Evolutionary conservation across 2,797 vertebrate species (phyloP).

Genomic region (Euphonia xanthogaster): DNA sequence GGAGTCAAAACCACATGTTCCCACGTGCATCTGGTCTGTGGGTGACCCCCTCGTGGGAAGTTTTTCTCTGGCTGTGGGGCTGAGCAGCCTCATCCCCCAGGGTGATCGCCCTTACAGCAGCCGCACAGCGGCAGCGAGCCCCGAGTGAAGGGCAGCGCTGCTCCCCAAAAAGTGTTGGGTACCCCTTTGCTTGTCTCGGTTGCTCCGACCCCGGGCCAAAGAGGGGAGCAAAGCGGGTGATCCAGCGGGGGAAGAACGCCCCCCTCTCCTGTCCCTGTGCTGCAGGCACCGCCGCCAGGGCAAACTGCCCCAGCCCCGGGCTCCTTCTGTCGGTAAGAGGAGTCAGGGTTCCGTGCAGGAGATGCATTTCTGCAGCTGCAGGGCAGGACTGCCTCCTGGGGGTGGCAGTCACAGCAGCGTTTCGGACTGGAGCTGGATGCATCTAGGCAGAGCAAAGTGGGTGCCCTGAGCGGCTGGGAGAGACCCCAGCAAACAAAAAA

Average conservation of each 20-base stretch:
- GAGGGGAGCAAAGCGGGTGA: neutral
- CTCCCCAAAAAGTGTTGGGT: rapidly evolving
- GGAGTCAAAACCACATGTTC: neutral
- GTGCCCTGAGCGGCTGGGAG: neutral
- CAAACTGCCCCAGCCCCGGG: rapidly evolving
- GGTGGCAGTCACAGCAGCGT: neutral
- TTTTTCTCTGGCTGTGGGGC: neutral
- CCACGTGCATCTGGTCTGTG: neutral
- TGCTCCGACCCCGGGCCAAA: neutral
- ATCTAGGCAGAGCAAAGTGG: neutral
- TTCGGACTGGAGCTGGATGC: neutral
- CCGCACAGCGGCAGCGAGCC: neutral
- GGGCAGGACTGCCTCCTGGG: slow-evolving; percentile 1
- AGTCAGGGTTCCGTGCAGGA: rapidly evolving
- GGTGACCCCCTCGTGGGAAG: neutral
- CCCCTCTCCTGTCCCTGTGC: neutral
- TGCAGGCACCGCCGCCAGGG: neutral
- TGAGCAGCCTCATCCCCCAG: neutral
- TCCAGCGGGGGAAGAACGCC: neutral
- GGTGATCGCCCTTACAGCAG: neutral
- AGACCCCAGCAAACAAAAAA: neutral
- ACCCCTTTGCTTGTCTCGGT: neutral
- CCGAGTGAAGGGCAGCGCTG: neutral
- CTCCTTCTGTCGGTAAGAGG: rapidly evolving
- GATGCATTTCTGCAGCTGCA: neutral